Percentiles rank a stretch among this genome's conserved stretches.
phyloP scores from a whole-genome alignment of 2,888 invertebrate species.

The Microplitis deprimator region DNA sequence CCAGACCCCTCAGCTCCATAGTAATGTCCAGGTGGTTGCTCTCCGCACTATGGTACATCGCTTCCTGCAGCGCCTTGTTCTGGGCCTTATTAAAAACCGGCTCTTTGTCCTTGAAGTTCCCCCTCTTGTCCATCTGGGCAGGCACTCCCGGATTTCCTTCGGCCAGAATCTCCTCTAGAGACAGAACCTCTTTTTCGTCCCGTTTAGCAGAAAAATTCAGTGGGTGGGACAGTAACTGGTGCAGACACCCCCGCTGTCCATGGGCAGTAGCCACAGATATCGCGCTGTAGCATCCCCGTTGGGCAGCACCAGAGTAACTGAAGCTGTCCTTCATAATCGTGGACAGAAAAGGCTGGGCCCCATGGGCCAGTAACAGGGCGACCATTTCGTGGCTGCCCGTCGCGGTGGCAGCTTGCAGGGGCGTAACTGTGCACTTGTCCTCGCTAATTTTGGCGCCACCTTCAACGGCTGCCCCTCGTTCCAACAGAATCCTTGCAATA shows the following conservation, averaged over 20 bases:
- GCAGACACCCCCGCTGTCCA: constrained; percentile 85
- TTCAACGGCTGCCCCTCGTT: constrained; percentile 87
- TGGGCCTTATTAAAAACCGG: constrained; percentile 82
- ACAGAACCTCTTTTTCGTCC: constrained; percentile 82
- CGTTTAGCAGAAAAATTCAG: constrained; percentile 74
- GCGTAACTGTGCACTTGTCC: constrained; percentile 89
- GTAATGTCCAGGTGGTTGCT: constrained; percentile 94
- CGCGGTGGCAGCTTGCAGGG: constrained; percentile 89
- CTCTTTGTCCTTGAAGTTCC: constrained; percentile 65
- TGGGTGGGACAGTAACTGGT: constrained; percentile 84
- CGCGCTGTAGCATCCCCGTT: constrained; percentile 89
- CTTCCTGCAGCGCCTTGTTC: constrained; percentile 89
- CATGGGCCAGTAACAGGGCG: constrained; percentile 84
- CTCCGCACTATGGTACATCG: constrained; percentile 95
- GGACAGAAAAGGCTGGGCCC: constrained; percentile 90
- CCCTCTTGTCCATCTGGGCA: constrained; percentile 65
- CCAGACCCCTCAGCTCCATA: constrained; percentile 86
- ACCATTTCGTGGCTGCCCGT: constrained; percentile 87
- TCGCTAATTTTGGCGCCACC: constrained; percentile 88
- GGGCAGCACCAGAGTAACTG: constrained; percentile 89
- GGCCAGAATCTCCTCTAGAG: constrained; percentile 90
- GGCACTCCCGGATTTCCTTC: constrained; percentile 77
- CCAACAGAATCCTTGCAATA: constrained; percentile 78
- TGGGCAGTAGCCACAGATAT: constrained; percentile 92
- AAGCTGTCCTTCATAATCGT: constrained; percentile 87